phyloP scores from a whole-genome alignment of 1,140 invertebrate species.

The Drosophila repleta region DNA sequence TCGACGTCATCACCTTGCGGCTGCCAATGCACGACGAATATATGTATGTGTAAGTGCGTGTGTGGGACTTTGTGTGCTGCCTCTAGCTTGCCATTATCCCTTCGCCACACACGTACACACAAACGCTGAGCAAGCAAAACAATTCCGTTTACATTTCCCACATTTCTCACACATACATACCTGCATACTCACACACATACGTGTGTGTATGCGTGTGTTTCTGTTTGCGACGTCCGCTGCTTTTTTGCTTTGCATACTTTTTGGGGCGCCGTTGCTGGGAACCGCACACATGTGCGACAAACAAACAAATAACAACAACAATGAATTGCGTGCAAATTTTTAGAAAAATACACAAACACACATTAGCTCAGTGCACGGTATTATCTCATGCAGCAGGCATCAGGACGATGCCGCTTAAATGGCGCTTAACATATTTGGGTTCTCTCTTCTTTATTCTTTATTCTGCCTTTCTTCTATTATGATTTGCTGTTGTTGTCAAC shows the following conservation, averaged over 20 bases:
- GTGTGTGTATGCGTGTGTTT: background rate
- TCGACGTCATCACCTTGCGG: constrained; percentile 58
- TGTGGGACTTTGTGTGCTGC: constrained; percentile 20
- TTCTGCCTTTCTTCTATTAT: constrained; percentile 13
- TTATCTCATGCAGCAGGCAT: constrained; percentile 64
- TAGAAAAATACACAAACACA: constrained; percentile 78
- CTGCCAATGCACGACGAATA: constrained; percentile 37
- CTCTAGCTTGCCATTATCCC: constrained; percentile 74
- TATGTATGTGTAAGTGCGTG: constrained; percentile 25
- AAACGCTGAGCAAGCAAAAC: constrained; percentile 69
- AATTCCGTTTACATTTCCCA: constrained; percentile 82
- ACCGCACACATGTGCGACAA: constrained; percentile 75
- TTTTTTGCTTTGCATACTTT: constrained; percentile 76
- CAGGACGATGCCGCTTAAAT: constrained; percentile 60
- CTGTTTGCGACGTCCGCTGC: constrained; percentile 55
- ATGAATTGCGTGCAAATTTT: constrained; percentile 81
- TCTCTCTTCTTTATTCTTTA: constrained; percentile 22
- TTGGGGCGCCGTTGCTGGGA: constrained; percentile 59
- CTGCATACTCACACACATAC: constrained; percentile 10
- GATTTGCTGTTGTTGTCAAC: constrained; percentile 39
- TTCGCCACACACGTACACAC: constrained; percentile 57
- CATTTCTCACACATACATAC: constrained; percentile 49
- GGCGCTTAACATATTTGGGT: constrained; percentile 78
- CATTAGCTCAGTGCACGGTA: constrained; percentile 44
- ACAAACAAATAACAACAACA: constrained; percentile 64